Evolutionary conservation across 2,113 vertebrate genomes (phyloP), one percentile per base, ranked within the genome.

Genomic region (Colinus virginianus): DNA sequence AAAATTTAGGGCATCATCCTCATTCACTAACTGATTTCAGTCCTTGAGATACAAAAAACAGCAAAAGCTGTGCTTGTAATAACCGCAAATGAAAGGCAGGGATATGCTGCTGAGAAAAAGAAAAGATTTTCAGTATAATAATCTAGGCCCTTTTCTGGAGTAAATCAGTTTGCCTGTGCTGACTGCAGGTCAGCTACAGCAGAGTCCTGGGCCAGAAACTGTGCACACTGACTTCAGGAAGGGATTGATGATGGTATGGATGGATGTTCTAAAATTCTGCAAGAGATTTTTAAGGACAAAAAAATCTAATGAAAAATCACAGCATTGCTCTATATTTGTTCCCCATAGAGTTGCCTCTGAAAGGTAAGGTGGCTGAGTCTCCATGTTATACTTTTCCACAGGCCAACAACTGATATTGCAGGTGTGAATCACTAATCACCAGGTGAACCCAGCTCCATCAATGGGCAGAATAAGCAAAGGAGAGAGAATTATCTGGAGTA

Each of bases 401-500:
- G 85, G 38, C n/a, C 0, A 0, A 38, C 36, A 49, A 67, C 38
- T 26, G 26, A 53, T 78, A 56, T 78, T 90, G n/a, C 11, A 84
- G 77, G n/a, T 4, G 4, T n/a, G 61, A 92, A 84, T 90, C 32
- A 30, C 36, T 80, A 91, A 90, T 59, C 28, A 51, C 7, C 11
- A 87, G 43, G 48, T 91, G 62, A 93, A 56, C 38, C 32, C 0
- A 2, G 14, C 66, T 88, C 53, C 36, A 66, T 75, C 83, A 88
- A 19, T 28, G 91, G 56, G 43, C 32, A 68, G 76, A 94, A 90
- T 84, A 88, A 91, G 83, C 49, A 63, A 90, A 95, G n/a, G 76
- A 66, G 63, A 83, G 80, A 70, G 61, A 95, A 91, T 91, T 84
- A 51, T 93, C 76, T 70, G 38, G 78, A 82, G 72, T 71, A 88